Conservation (phyloP, 2,888 invertebrate species). For the Euzophera pinguis region DNA sequence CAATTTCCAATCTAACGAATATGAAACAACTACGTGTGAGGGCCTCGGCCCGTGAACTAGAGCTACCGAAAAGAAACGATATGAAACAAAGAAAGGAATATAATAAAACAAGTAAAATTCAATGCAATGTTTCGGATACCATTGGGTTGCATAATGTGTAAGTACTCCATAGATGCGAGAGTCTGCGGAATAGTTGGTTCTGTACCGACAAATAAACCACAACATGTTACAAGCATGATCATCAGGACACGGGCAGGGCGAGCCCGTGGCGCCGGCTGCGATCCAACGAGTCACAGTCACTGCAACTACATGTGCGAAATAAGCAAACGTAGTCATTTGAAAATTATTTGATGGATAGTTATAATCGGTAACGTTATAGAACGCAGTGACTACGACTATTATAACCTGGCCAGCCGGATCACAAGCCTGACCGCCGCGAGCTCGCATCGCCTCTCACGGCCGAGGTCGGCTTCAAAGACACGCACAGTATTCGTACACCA, state of each 20-base stretch:
- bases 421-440: constrained; percentile 14
- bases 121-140: constrained; percentile 71
- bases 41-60: constrained; percentile 39
- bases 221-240: constrained; percentile 67
- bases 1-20: constrained; percentile 63
- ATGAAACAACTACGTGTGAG: constrained; percentile 41
- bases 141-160: constrained; percentile 76
- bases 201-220: constrained; percentile 76
- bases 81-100: constrained; percentile 28
- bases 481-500: constrained; percentile 41
- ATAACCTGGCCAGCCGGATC: not conserved
- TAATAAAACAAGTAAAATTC: constrained; percentile 38
- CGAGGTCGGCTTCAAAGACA: constrained; percentile 30
- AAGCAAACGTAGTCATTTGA: too few relatives aligned
- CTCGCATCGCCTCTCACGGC: constrained; percentile 13
- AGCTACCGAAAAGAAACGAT: constrained; percentile 34
- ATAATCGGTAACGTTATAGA: not conserved
- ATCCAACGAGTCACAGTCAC: constrained; percentile 11
- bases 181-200: constrained; percentile 76
- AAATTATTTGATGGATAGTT: not conserved
- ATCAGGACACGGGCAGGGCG: constrained; percentile 25
- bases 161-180: constrained; percentile 77
- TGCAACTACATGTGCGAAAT: not conserved
- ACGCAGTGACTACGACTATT: not conserved
- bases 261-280: constrained; percentile 15